These are phyloP conservation scores for Arizona elegans DNA, from an alignment of 2,113 vertebrate species.

Conservation along the genomic window DNA sequence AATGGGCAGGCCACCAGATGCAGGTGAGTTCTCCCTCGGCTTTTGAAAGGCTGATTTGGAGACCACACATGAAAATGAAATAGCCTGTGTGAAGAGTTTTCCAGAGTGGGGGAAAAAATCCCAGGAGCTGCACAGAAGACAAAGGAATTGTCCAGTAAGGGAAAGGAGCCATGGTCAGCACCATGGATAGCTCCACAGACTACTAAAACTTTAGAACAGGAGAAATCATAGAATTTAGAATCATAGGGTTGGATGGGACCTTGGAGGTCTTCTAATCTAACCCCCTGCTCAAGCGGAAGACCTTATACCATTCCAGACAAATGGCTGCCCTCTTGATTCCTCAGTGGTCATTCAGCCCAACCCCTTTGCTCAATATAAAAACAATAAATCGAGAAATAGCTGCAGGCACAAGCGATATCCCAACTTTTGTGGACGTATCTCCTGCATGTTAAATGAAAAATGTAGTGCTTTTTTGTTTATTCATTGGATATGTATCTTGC, in stretches of 20 bases:
- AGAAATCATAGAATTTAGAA: neutral
- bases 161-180: neutral
- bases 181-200: neutral
- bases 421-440: neutral
- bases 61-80: neutral
- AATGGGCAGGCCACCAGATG: neutral
- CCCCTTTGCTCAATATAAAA: neutral
- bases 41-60: neutral
- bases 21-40: no score
- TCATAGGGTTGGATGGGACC: neutral
- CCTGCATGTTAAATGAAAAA: neutral
- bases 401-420: neutral
- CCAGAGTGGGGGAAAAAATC: neutral
- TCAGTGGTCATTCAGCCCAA: neutral
- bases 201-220: neutral
- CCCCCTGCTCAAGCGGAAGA: neutral
- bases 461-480: neutral
- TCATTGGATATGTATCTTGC: neutral
- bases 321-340: neutral
- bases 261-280: neutral
- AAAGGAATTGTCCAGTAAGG: neutral
- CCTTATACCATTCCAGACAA: neutral
- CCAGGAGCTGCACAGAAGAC: neutral
- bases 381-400: neutral
- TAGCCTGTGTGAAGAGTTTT: neutral